These are phyloP conservation scores for Microtus montanus DNA, from an alignment of 2,113 vertebrate genomes.

Conservation along the genomic window DNA sequence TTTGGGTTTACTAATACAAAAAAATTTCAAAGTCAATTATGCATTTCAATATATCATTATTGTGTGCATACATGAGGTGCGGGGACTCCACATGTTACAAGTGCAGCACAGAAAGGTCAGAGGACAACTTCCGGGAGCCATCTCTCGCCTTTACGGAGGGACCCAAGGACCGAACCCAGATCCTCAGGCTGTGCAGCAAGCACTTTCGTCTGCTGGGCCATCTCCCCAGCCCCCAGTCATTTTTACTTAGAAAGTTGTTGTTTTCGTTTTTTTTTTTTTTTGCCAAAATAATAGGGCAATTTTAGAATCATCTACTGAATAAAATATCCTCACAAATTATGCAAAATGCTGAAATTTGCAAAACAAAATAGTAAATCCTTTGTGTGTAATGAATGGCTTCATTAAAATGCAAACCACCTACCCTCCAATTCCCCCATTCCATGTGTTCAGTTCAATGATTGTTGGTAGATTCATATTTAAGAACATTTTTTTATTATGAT, in stretches of 20 bases:
- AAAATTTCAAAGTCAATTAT: not conserved
- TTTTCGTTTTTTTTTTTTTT: not conserved
- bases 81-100: not conserved
- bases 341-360: not conserved
- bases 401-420: not conserved
- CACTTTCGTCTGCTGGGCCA: not conserved
- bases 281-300: not conserved
- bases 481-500: not conserved
- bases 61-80: not conserved
- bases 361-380: not conserved
- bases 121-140: not conserved
- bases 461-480: not conserved
- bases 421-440: not conserved
- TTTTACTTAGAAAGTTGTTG: slow-evolving; percentile 2
- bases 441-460: not conserved
- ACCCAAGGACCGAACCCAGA: not conserved
- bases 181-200: not conserved
- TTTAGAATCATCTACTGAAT: not conserved
- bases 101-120: not conserved
- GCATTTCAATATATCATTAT: not conserved
- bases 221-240: no score
- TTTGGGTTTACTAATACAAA: not conserved
- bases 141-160: not conserved
- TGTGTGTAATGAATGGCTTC: not conserved
- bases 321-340: not conserved